Evolutionary conservation across 2,888 invertebrate genomes (phyloP), one percentile per base, ranked within the genome.

Genomic region (Agrochola circellaris): DNA sequence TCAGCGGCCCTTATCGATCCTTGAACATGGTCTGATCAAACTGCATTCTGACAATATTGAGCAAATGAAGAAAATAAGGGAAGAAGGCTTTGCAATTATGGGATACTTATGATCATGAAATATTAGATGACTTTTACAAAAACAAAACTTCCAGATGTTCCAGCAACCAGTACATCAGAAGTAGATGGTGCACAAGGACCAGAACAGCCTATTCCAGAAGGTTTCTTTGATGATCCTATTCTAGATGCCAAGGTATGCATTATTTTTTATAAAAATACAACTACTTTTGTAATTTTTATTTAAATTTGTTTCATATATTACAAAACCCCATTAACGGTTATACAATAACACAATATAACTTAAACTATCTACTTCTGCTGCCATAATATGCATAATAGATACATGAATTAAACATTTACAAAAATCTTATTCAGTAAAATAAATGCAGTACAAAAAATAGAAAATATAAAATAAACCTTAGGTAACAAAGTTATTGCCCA

Each of bases 141-240:
- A 68, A 17, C 58, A 58, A 30, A 72, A 56, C n/a, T 73, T 73
- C 85, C 77, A 77, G 88, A 84, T 54, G 74, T 89, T 74, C 80
- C 97, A 96, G 86, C 97, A 96, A 88, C 88, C n/a, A 87, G 82
- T 80, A 81, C 75, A 56, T 82, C 86, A 76, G 92, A 92, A 75
- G 83, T 88, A 84, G 92, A 90, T 4, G 92, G 91, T 82, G 83
- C 89, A 77, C 91, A 89, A 74, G 85, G 85, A 65, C 87, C 89
- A 62, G 94, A 94, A 20, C 95, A 94, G 85, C 95, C 95, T 17
- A 97, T 98, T 83, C 98, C 98, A 13, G 98, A 98, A 94, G 98
- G 98, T 80, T 99, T 99, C 93, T 99, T 98, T 94, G 98, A 99
- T 97, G 98, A 98, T 93, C 98, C 98, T 7, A 96, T 98, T 86